phyloP scores from a whole-genome alignment of 2,797 vertebrate genomes.

The Phrynocephalus forsythii region DNA sequence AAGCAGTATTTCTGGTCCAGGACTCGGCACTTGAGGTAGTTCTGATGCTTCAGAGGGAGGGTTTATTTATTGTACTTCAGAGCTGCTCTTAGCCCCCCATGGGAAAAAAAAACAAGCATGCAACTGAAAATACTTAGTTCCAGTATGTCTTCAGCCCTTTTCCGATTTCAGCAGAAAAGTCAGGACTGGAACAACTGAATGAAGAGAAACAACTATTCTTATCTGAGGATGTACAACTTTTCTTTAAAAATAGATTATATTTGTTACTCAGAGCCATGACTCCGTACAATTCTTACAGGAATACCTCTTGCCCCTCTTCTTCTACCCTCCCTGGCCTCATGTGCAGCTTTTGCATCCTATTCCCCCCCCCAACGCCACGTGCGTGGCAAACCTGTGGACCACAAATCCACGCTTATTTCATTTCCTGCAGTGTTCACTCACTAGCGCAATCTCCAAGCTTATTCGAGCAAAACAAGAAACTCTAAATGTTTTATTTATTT shows the following conservation, averaged over 20 bases:
- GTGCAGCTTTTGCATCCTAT: conserved; percentile 26
- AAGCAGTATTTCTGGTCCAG: conserved; percentile 64
- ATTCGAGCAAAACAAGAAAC: not conserved
- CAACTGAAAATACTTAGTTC: conserved; percentile 53
- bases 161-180: conserved; percentile 30
- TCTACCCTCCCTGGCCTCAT: conserved; percentile 11
- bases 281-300: conserved; percentile 58
- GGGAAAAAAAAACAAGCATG: conserved; percentile 52
- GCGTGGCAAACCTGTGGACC: conserved; percentile 32
- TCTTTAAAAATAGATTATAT: conserved; percentile 44
- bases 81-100: conserved; percentile 58
- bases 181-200: conserved; percentile 54
- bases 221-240: conserved; percentile 58
- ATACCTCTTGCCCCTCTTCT: conserved; percentile 46
- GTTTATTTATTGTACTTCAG: conserved; percentile 57
- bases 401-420: conserved; percentile 14
- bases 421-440: conserved; percentile 14
- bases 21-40: conserved; percentile 44
- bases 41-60: conserved; percentile 48
- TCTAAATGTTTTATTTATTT: conserved; percentile 13
- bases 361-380: conserved; percentile 13
- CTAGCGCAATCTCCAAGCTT: not conserved
- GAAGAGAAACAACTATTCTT: conserved; percentile 32
- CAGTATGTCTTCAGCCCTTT: conserved; percentile 52
- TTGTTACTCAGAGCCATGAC: conserved; percentile 62